A percentile compares a stretch with the other conserved stretches of the same genome.
Conservation (phyloP, 2,113 vertebrate genomes). For the Mormoops blainvillei region DNA sequence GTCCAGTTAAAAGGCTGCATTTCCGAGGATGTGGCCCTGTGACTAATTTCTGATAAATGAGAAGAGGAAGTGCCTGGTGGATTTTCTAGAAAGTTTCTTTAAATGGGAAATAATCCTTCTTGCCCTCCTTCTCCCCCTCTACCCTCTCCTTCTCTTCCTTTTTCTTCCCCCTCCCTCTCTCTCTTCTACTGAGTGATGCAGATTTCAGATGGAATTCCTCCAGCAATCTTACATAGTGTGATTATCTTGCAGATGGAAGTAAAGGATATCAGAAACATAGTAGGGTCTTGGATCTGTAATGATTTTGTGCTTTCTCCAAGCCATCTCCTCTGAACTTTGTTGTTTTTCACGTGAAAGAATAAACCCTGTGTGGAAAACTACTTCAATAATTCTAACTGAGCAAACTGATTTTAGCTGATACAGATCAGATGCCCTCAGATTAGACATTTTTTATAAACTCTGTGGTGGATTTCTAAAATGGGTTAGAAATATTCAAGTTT, state of each 20-base stretch:
- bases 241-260: neutral
- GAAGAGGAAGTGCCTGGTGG: neutral
- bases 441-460: neutral
- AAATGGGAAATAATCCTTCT: neutral
- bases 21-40: neutral
- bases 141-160: accelerated
- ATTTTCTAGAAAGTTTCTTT: neutral
- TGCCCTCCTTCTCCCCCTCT: no score
- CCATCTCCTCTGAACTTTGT: neutral
- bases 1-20: neutral
- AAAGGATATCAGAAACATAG: neutral
- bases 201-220: neutral
- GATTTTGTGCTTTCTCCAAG: neutral
- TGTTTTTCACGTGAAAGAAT: neutral
- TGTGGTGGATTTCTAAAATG: neutral
- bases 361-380: neutral
- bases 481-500: neutral
- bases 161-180: no score
- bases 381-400: neutral
- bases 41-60: neutral
- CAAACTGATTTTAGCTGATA: neutral
- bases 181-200: neutral
- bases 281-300: neutral
- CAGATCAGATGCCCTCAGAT: neutral
- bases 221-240: neutral